Evolutionary conservation across 2,797 vertebrate genomes (phyloP).

Genomic region (Trachurus trachurus): DNA sequence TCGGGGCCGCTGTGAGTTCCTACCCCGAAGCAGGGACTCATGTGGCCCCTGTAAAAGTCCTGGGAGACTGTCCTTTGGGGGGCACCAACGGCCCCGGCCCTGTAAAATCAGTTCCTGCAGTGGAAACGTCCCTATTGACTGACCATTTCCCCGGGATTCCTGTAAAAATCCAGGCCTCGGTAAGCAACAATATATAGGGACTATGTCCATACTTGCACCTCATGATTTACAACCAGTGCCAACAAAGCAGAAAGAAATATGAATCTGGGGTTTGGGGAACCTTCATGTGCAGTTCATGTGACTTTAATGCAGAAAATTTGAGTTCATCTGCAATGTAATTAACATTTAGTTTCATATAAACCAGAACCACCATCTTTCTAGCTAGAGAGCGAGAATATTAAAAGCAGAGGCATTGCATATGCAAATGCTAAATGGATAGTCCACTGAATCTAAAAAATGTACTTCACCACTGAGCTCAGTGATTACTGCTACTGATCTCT

Average conservation of each 20-base stretch:
- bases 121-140: too few species aligned
- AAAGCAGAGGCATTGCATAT: background rate
- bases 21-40: too few species aligned
- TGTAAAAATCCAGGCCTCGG: too few species aligned
- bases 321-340: background rate
- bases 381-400: background rate
- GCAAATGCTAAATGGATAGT: background rate
- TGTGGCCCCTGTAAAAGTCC: too few species aligned
- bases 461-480: background rate
- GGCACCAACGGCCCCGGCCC: too few species aligned
- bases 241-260: background rate
- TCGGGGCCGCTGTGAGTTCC: too few species aligned
- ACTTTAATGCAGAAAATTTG: background rate
- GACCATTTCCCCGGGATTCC: too few species aligned
- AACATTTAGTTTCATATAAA: slow-evolving; percentile 5
- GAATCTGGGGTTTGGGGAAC: background rate
- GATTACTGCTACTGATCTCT: background rate
- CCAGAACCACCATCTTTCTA: background rate
- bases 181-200: too few species aligned
- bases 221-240: background rate
- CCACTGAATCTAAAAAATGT: background rate
- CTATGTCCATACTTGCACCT: background rate
- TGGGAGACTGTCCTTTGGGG: too few species aligned
- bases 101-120: too few species aligned
- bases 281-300: background rate